These are phyloP conservation scores for Botrylloides violaceus DNA, from an alignment of 23 tunicate species.

Conservation along the genomic window DNA sequence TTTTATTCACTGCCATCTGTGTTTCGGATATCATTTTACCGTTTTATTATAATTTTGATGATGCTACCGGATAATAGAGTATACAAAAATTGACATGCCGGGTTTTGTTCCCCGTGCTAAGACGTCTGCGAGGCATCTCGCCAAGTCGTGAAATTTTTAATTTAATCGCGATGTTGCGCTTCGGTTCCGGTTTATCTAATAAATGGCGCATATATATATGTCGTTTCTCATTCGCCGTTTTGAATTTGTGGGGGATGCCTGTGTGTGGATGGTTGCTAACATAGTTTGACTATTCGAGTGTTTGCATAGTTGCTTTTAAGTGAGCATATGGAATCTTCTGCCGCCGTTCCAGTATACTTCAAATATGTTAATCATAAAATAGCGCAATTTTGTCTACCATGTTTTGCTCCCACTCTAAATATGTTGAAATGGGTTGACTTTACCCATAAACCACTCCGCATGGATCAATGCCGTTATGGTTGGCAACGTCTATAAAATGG, in stretches of 20 bases:
- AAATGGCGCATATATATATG: background rate
- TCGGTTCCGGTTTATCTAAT: constrained; percentile 21
- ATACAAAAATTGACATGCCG: background rate
- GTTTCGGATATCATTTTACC: background rate
- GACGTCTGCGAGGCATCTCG: background rate
- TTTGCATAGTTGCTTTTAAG: constrained; percentile 18
- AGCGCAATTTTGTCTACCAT: background rate
- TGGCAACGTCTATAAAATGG: background rate
- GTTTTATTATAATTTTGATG: background rate
- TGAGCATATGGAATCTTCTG: background rate
- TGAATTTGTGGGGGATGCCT: constrained; percentile 4
- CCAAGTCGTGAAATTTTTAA: constrained; percentile 1
- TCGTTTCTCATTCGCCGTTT: background rate
- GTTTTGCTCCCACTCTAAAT: background rate
- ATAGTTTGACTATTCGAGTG: background rate
- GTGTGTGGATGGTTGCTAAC: background rate
- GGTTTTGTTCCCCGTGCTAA: background rate
- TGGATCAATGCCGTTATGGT: background rate
- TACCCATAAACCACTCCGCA: background rate
- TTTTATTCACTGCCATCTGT: background rate
- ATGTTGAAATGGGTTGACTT: background rate
- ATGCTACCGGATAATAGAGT: background rate
- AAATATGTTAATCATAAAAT: background rate
- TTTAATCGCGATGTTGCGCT: constrained; percentile 16
- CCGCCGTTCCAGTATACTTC: background rate